Evolutionary conservation across 2,888 invertebrate genomes (phyloP).

Genomic region (Zhuqinia jingwanae): DNA sequence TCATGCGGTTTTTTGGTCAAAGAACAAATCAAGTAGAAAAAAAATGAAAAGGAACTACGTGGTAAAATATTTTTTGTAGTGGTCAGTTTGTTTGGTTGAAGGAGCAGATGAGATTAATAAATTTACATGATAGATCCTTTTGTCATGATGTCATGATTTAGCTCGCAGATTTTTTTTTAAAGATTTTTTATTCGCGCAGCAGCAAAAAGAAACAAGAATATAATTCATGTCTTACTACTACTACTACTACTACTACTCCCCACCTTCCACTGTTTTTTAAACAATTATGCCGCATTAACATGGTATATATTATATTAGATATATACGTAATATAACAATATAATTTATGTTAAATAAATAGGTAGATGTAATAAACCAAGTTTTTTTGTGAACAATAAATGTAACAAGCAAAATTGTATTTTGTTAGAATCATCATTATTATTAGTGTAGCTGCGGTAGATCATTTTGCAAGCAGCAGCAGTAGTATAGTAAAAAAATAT

Average conservation of each 20-base stretch:
- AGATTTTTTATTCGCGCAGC: slow-evolving; percentile 60
- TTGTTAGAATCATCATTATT: no score
- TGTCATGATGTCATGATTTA: slow-evolving; percentile 51
- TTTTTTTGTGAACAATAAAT: background rate
- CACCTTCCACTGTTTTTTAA: no score
- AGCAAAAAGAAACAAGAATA: slow-evolving; percentile 14
- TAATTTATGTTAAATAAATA: slow-evolving; percentile 20
- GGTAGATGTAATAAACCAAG: no score
- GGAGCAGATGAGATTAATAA: slow-evolving; percentile 60
- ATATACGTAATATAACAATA: background rate
- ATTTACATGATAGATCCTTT: slow-evolving; percentile 50
- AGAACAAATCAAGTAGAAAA: background rate
- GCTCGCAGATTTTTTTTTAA: no score
- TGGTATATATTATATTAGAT: no score
- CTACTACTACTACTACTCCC: no score
- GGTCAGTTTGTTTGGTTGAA: no score
- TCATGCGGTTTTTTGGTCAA: slow-evolving; percentile 1
- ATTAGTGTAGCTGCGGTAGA: slow-evolving; percentile 57
- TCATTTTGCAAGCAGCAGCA: slow-evolving; percentile 26
- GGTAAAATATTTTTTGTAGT: no score
- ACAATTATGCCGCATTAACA: no score
- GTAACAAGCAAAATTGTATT: background rate
- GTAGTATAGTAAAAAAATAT: no score
- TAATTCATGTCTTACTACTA: slow-evolving; percentile 60
- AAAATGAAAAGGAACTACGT: no score